Conservation (phyloP, 2,797 vertebrate species). For the Eospalax fontanierii region DNA sequence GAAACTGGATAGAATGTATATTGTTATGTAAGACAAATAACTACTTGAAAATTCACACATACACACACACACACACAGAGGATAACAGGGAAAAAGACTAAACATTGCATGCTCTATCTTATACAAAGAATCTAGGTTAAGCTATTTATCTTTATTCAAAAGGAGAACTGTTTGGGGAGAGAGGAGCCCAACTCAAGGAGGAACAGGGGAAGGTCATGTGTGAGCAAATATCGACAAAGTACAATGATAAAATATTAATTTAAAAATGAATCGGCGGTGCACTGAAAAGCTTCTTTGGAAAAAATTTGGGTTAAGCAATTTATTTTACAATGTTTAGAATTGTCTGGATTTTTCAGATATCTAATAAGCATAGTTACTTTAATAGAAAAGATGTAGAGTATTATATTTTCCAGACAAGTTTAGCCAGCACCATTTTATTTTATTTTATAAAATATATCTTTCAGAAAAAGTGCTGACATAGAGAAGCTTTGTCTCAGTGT, state of each 20-base stretch:
- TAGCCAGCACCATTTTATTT: neutral
- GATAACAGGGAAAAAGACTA: neutral
- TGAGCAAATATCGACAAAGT: neutral
- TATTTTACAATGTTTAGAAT: neutral
- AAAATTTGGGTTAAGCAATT: slow-evolving; percentile 18
- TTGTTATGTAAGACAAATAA: too few species aligned
- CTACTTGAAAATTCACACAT: too few species aligned
- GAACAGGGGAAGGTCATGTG: neutral
- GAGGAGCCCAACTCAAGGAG: neutral
- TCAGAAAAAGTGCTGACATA: slow-evolving; percentile 4
- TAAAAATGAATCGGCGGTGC: neutral
- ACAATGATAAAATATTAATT: neutral
- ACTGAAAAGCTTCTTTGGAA: neutral
- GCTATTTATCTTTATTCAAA: neutral
- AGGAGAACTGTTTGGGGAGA: neutral
- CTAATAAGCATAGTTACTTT: neutral
- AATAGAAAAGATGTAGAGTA: neutral
- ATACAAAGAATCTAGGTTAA: neutral
- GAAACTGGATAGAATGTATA: too few species aligned
- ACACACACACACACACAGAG: too few species aligned
- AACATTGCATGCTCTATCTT: neutral
- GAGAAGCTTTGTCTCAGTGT: neutral
- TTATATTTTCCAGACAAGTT: neutral
- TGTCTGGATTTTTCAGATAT: neutral
- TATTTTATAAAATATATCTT: neutral